Base-by-base conservation (phyloP, 2,888 invertebrate genomes). In the Apodemia mormo region DNA sequence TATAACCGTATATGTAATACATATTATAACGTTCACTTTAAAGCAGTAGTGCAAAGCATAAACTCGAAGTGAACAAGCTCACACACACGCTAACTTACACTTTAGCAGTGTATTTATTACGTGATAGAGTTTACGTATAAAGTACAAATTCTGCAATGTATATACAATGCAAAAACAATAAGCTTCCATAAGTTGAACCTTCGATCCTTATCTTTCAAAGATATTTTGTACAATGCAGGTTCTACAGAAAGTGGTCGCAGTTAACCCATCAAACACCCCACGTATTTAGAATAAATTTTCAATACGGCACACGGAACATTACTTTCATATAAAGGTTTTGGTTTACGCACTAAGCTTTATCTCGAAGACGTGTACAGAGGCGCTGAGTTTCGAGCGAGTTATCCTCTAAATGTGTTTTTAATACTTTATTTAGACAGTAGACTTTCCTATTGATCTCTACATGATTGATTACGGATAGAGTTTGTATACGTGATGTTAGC, bases 281-380 rank as follows among this genome's bases (percentile, higher is more conserved):
- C 85, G 88, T 90, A 88, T 87, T 90, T 85, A 86, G 90, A 90
- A 92, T 92, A 92, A 92, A 92, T 92, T 91, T 92, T 90, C 92
- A 90, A 92, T 91, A 89, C 87, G 79, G 78, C 82, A 82, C 82
- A 85, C 80, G 85, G 84, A 77, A 87, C 90, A 90, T 92, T 92
- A 89, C 87, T 90, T 89, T 87, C 85, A 79, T 85, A 87, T 85
- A 86, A 83, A 84, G 83, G 86, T 81, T 83, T 82, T 80, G 79
- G 71, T 84, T 83, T 84, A 86, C 83, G 82, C 80, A 80, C 79
- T 79, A 77, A 79, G 82, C 80, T 76, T 82, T 83, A 81, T 81
- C 79, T 77, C 67, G 71, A 74, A 74, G 76, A 76, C 74, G 74
- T 73, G 71, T 67, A 72, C 71, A 68, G 76, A 72, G 77, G 73